Evolutionary conservation across 2,113 vertebrate genomes (phyloP), one percentile per base, ranked within the genome.

Genomic region (Syngnathus typhle): DNA sequence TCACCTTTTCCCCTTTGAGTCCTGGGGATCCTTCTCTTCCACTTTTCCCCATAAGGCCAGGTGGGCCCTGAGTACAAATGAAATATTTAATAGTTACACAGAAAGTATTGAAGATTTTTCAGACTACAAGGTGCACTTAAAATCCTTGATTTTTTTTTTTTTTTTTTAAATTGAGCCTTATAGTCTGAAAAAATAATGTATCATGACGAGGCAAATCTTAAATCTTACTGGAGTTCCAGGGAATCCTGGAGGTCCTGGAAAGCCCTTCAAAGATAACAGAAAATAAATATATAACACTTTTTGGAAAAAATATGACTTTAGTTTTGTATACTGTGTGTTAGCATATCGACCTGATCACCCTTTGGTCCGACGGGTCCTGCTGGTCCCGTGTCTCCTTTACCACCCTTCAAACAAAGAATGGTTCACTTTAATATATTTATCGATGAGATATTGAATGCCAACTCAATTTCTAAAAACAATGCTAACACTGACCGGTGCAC

Each of bases 201-300:
- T 27, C 23, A n/a, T 12, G 18, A 43, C 16, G 8, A 27, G 7
- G 39, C 21, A 18, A 18, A 19, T 6, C 43, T 12, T 64, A 21
- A 10, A 49, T 41, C 93, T 88, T 82, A 99, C 96, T 43, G 91
- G 93, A 0, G 90, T 88, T 64, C 96, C 96, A 0, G 94, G 95
- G 75, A 98, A 98, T 70, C 96, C 96, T 0, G 95, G 93, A 51
- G 91, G 91, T 78, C 96, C 96, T 92, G 92, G 92, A 82, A 96
- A 98, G 69, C 96, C 96, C 96, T 98, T 69, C 0, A 32, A 75
- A 84, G 16, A 70, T 66, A 76, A 63, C 9, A 63, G 0, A 65
- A 7, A 37, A 56, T 6, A 65, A n/a, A 51, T 10, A 41, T 15
- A 51, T n/a, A 7, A 19, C 12, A 18, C 5, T 27, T 55, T 27